Conservation (phyloP, 2,113 vertebrate genomes). For the Bos taurus region DNA sequence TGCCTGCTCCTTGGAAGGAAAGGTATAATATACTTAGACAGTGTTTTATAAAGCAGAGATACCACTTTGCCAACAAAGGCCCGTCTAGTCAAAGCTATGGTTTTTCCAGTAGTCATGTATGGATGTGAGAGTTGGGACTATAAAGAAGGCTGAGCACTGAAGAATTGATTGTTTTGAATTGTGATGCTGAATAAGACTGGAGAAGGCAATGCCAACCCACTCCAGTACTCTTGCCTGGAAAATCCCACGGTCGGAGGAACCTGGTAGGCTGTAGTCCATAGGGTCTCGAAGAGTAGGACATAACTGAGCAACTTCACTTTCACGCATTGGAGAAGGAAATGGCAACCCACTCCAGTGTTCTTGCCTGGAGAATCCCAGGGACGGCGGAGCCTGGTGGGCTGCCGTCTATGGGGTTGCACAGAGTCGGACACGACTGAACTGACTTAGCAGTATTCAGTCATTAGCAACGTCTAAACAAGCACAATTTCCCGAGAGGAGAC, state of each 20-base stretch:
- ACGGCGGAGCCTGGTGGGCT: accelerated
- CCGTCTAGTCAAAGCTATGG: background rate
- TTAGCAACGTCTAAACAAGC: background rate
- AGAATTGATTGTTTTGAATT: background rate
- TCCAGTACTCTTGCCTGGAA: background rate
- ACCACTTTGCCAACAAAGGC: background rate
- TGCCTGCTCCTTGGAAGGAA: background rate
- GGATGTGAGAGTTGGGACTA: background rate
- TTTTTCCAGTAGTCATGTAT: background rate
- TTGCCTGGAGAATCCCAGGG: background rate
- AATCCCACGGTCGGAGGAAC: background rate
- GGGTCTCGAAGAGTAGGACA: too few relatives aligned
- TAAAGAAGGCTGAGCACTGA: background rate
- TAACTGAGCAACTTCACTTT: too few relatives aligned
- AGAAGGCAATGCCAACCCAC: background rate
- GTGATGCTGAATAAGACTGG: background rate
- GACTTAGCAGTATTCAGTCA: background rate
- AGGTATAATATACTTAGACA: background rate
- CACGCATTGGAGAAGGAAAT: too few relatives aligned
- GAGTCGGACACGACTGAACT: background rate
- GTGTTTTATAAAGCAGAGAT: background rate
- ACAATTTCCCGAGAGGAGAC: background rate
- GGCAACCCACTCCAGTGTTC: too few relatives aligned
- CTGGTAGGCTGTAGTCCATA: too few relatives aligned
- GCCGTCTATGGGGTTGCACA: background rate